phyloP scores from a whole-genome alignment of 2,888 invertebrate species.

The Hetaerina titia region DNA sequence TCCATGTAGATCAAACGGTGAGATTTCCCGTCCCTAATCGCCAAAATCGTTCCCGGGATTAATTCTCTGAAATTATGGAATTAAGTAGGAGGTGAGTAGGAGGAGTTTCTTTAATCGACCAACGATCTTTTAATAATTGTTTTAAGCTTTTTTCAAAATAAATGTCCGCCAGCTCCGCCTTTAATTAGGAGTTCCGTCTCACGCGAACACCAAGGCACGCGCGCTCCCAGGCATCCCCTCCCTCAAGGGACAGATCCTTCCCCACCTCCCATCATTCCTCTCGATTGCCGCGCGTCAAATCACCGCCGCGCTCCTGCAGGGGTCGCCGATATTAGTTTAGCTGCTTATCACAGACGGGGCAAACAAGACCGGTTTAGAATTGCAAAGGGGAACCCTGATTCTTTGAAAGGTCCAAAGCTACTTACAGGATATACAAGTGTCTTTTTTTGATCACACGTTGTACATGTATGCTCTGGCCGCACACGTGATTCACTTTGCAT shows the following conservation, averaged over 20 bases:
- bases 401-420: too few relatives aligned
- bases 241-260: background rate
- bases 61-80: background rate
- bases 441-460: too few relatives aligned
- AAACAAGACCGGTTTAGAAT: too few relatives aligned
- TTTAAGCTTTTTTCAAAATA: background rate
- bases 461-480: too few relatives aligned
- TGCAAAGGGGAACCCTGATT: too few relatives aligned
- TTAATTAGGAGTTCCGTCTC: background rate
- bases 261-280: too few relatives aligned
- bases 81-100: background rate
- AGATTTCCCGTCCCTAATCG: background rate
- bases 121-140: slow-evolving; percentile 16
- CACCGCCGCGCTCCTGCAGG: background rate
- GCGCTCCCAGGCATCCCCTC: background rate
- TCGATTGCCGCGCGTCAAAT: background rate
- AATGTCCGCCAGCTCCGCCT: background rate
- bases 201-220: background rate
- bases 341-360: background rate
- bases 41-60: background rate
- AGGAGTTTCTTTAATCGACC: background rate
- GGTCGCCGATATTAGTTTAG: too few relatives aligned
- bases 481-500: too few relatives aligned
- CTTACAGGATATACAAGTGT: too few relatives aligned
- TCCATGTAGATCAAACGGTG: background rate